These are phyloP conservation scores for Crotalus helleri DNA, from an alignment of 2,113 vertebrate species.

Conservation along the genomic window DNA sequence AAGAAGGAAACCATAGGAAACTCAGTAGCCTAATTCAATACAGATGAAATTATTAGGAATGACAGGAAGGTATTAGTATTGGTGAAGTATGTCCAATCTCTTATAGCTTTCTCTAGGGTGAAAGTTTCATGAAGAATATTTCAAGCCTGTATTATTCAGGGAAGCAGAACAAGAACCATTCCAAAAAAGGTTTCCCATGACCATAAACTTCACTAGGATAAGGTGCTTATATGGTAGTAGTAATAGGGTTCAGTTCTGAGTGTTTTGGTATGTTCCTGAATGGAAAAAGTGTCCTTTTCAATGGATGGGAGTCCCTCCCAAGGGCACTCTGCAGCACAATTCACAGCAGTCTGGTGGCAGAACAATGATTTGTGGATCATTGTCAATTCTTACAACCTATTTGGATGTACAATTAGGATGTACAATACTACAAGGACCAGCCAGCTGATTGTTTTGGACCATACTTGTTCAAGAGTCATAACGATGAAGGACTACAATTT, in stretches of 20 bases:
- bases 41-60: neutral
- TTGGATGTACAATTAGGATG: neutral
- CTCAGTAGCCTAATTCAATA: neutral
- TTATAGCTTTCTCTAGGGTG: neutral
- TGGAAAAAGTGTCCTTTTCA: neutral
- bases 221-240: neutral
- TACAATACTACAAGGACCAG: neutral
- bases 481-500: neutral
- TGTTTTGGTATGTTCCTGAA: neutral
- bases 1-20: neutral
- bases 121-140: neutral
- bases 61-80: neutral
- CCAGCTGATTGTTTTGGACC: neutral
- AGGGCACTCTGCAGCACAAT: neutral
- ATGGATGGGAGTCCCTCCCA: neutral
- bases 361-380: neutral
- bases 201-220: neutral
- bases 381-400: neutral
- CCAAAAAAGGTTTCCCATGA: neutral
- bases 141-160: neutral
- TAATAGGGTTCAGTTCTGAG: neutral
- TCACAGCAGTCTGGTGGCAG: neutral
- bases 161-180: neutral
- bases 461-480: neutral
- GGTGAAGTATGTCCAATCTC: neutral